Evolutionary conservation across 2,797 vertebrate species (phyloP), one percentile per base, ranked within the genome.

Genomic region (Danio albolineatus): DNA sequence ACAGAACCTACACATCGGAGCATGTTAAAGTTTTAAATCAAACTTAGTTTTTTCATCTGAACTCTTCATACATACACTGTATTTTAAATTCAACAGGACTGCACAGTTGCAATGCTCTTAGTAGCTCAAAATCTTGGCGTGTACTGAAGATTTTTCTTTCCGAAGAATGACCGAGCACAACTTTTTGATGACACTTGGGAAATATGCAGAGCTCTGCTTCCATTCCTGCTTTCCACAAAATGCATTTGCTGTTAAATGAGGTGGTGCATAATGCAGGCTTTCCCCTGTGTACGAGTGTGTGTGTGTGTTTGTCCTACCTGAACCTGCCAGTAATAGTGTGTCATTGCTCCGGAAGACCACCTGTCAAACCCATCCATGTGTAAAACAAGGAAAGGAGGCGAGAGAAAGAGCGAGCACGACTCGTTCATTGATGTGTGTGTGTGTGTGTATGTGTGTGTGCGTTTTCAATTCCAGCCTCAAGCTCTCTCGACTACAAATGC

Each of bases 281-380:
- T 16, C 57, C 19, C 48, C 9, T 19, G 43, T 74, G 76, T 51
- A 10, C 7, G 5, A n/a, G 28, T 28, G 28, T 8, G 9, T 44
- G 17, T 56, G 73, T 53, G 36, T 73, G 76, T 21, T 67, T 59
- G 16, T 67, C 53, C 41, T 51, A 67, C 46, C 66, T 78, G 46
- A 43, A n/a, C 28, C 44, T 9, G 74, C 43, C 54, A 54, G 57
- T 19, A 56, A 54, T 61, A 67, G 60, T 66, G 56, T 60, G 44
- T 61, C 39, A 54, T 77, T 77, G 56, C 70, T 74, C 70, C 57
- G 62, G 19, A 74, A 73, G 61, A 54, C 61, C 71, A 69, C 71
- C 76, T 82, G 62, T 79, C 70, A 59, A 67, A 66, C 44, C 19
- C 43, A 57, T 43, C 69, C 75, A 73, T 78, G 61, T 66, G 48